Conservation (phyloP, 2,113 vertebrate genomes). For the Podarcis muralis region DNA sequence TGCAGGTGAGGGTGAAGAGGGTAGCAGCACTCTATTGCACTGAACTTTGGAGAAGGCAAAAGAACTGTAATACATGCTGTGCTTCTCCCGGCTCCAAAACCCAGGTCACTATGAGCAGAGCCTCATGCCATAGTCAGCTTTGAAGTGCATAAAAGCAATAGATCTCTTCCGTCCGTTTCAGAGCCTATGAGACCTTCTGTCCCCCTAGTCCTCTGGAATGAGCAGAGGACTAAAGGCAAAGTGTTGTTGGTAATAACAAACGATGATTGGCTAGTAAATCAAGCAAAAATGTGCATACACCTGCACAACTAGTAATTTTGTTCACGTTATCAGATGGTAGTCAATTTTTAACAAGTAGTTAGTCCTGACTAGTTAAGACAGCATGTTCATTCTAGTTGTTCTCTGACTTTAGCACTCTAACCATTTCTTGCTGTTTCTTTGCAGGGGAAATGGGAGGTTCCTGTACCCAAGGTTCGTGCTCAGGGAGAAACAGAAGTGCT, state of each 20-base stretch:
- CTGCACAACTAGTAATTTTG: not conserved
- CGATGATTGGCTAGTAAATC: not conserved
- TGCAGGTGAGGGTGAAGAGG: no score
- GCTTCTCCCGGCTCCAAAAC: not conserved
- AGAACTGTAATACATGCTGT: not conserved
- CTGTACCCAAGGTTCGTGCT: slow-evolving; percentile 94
- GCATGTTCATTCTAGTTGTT: not conserved
- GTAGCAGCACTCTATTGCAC: no score
- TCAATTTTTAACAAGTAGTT: not conserved
- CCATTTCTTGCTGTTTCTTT: not conserved
- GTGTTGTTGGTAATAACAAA: not conserved
- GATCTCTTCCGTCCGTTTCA: not conserved
- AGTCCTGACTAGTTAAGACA: not conserved
- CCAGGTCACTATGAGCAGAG: not conserved
- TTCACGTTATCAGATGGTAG: no score
- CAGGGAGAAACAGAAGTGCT: slow-evolving; percentile 97
- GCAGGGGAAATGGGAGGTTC: slow-evolving; percentile 98
- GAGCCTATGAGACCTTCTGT: not conserved
- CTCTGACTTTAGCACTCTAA: not conserved
- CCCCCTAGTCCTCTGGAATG: not conserved
- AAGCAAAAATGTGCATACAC: not conserved
- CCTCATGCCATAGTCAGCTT: not conserved
- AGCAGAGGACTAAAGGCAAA: not conserved
- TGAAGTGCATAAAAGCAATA: not conserved
- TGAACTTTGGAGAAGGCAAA: not conserved